These are phyloP conservation scores for Aphaenogaster rudis DNA, from an alignment of 1,140 invertebrate genomes.

Conservation along the genomic window DNA sequence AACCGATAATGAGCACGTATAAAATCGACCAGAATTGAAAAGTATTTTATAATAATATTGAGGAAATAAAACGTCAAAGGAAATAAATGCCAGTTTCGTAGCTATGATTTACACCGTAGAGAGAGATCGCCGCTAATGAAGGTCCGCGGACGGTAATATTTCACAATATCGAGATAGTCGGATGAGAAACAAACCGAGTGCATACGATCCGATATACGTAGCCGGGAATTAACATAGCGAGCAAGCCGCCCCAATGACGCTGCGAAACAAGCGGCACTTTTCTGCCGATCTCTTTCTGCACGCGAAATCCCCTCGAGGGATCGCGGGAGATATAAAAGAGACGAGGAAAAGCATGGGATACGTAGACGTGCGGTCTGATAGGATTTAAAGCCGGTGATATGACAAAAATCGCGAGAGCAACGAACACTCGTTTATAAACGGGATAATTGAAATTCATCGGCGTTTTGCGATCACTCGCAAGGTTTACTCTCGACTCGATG, in stretches of 20 bases:
- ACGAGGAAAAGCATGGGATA: not conserved
- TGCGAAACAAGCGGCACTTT: slow-evolving; percentile 41
- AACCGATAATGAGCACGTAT: slow-evolving; percentile 34
- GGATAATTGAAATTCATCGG: slow-evolving; percentile 72
- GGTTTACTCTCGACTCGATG: slow-evolving; percentile 15
- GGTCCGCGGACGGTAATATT: slow-evolving; percentile 66
- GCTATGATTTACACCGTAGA: slow-evolving; percentile 44
- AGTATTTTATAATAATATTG: slow-evolving; percentile 33
- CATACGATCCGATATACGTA: not conserved
- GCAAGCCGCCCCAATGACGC: slow-evolving; percentile 46
- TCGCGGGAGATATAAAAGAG: slow-evolving; percentile 28
- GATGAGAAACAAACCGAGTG: slow-evolving; percentile 37
- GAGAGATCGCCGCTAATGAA: slow-evolving; percentile 58
- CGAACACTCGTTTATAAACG: slow-evolving; percentile 29
- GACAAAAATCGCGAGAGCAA: slow-evolving; percentile 41
- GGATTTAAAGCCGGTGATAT: slow-evolving; percentile 50
- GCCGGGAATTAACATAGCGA: slow-evolving; percentile 39
- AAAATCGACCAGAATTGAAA: not conserved
- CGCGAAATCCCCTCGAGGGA: slow-evolving; percentile 25
- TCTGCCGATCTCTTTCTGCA: slow-evolving; percentile 41
- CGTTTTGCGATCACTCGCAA: slow-evolving; percentile 20
- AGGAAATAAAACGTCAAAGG: slow-evolving; percentile 26
- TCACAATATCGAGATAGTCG: slow-evolving; percentile 71
- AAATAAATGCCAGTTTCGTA: slow-evolving; percentile 37
- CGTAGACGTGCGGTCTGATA: slow-evolving; percentile 21